Evolutionary conservation across 2,797 vertebrate species (phyloP), one percentile per base, ranked within the genome.

Genomic region (Vultur gryphus): DNA sequence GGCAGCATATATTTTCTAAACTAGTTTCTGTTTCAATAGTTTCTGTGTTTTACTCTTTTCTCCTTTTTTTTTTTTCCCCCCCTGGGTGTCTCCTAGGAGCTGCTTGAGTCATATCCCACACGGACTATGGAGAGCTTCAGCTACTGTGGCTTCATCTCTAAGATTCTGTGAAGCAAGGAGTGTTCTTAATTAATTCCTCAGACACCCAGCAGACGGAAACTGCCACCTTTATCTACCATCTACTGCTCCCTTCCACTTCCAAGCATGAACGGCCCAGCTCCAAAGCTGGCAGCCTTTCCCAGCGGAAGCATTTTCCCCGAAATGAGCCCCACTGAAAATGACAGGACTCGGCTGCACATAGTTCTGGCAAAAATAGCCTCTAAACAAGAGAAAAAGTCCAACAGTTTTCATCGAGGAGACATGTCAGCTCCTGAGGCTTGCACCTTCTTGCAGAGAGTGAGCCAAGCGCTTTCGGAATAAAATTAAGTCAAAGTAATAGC

Each of bases 161-260:
- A 77, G 70, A 72, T 55, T 84, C 57, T 55, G 72, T 46, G 41
- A 85, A 93, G 62, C 59, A 94, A 55, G 41, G n/a, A 65, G 11
- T 10, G 18, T 33, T 93, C 65, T 71, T 77, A 97, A 94, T 95
- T 95, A 95, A 95, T 95, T 97, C 89, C 92, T 94, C 65, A 72
- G 95, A 92, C 83, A 95, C 76, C 29, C 48, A 86, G 92, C 71
- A 90, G 83, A 81, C 59, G 51, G 81, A 94, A 95, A 62, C 71
- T 88, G 79, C 90, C 95, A 95, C 86, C 87, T 94, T 91, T 93
- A 93, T 76, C 88, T 86, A 79, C 58, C 3, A 8, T 85, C 39
- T 90, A 39, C 54, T 73, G 85, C 44, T 89, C 69, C 64, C 78
- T 87, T 87, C 83, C 76, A 85, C 48, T 64, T 86, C 59, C 55